A percentile compares a stretch with the other conserved stretches of the same genome.
phyloP scores from a whole-genome alignment of 1,140 invertebrate genomes.

The Bombus superbus region DNA sequence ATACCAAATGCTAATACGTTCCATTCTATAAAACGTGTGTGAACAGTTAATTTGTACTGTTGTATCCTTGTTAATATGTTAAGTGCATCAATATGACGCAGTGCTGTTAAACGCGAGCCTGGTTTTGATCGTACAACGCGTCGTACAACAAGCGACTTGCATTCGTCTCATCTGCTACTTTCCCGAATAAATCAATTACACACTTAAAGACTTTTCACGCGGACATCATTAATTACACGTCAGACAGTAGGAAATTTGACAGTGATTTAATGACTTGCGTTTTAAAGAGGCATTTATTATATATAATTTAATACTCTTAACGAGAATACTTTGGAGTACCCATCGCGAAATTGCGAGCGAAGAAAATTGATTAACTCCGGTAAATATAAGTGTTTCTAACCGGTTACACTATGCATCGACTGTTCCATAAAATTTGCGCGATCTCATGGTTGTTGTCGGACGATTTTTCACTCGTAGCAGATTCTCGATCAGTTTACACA shows the following conservation, averaged over 20 bases:
- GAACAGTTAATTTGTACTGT: neutral
- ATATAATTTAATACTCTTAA: constrained; percentile 24
- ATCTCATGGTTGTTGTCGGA: neutral
- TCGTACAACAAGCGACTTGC: neutral
- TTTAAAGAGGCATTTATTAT: neutral
- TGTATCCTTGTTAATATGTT: neutral
- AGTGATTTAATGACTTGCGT: neutral
- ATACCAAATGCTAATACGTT: neutral
- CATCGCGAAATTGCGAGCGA: neutral
- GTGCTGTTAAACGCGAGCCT: neutral
- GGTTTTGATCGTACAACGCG: neutral
- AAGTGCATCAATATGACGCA: neutral
- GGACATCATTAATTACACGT: neutral
- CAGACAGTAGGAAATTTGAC: neutral
- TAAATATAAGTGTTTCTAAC: neutral
- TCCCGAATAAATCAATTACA: neutral
- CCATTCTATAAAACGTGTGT: neutral
- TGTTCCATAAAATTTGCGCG: neutral
- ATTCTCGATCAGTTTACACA: neutral
- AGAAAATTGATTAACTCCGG: neutral
- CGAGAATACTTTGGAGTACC: neutral
- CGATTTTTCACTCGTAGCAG: neutral
- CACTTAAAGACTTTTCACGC: neutral
- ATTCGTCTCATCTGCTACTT: neutral
- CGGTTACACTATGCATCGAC: neutral